phyloP scores from a whole-genome alignment of 1,140 invertebrate genomes.

The Drosophila saltans region DNA sequence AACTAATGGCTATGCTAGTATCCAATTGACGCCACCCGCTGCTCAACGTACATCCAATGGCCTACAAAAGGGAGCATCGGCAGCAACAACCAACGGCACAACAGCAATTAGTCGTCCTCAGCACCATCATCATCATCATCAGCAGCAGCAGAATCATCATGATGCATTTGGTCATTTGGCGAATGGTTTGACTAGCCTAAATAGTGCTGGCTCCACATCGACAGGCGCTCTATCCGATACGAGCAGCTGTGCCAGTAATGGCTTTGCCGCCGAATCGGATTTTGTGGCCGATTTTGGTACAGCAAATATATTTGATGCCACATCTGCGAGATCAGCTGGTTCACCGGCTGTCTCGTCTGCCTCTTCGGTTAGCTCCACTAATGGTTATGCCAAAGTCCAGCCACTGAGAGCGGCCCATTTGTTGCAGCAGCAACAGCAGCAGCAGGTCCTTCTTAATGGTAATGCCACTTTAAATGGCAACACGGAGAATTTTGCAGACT shows the following conservation, averaged over 20 bases:
- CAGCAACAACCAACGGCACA: constrained; percentile 27
- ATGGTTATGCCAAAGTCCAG: constrained; percentile 81
- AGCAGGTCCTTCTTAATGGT: constrained; percentile 57
- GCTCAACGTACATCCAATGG: constrained; percentile 77
- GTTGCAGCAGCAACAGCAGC: constrained; percentile 54
- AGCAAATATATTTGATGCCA: constrained; percentile 84
- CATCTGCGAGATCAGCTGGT: constrained; percentile 66
- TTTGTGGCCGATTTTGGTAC: constrained; percentile 88
- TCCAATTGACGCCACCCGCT: constrained; percentile 76
- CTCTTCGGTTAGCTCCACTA: constrained; percentile 65
- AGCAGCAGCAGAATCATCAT: constrained; percentile 44
- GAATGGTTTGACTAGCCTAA: constrained; percentile 57
- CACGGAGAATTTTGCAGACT: constrained; percentile 87
- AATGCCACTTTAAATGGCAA: constrained; percentile 29
- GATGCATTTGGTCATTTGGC: constrained; percentile 57
- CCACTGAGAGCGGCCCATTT: constrained; percentile 70
- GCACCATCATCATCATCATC: constrained; percentile 58
- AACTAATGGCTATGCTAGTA: constrained; percentile 70
- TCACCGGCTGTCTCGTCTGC: constrained; percentile 71
- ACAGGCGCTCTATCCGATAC: constrained; percentile 76
- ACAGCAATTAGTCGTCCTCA: constrained; percentile 74
- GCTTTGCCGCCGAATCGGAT: constrained; percentile 83
- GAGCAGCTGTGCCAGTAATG: constrained; percentile 79
- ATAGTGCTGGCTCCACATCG: constrained; percentile 82
- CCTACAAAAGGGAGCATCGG: constrained; percentile 43